Conservation (phyloP, 2,113 vertebrate genomes). For the Grammomys surdaster region DNA sequence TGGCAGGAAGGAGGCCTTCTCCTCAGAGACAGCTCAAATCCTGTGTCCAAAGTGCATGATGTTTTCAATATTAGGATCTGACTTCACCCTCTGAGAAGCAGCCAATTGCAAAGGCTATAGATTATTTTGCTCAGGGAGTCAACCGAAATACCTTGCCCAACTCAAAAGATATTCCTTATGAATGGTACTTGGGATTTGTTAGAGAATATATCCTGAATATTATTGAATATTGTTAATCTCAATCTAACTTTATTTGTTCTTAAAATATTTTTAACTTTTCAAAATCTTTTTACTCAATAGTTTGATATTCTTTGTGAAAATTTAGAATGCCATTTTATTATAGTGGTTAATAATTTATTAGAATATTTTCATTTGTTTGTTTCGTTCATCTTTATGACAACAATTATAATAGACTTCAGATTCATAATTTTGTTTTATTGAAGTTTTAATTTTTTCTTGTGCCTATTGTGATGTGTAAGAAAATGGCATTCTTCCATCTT, state of each 20-base stretch:
- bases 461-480: not conserved
- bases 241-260: not conserved
- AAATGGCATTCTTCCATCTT: not conserved
- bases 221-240: not conserved
- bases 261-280: not conserved
- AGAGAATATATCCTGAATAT: not conserved
- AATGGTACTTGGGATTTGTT: not conserved
- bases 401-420: not conserved
- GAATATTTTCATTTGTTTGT: not conserved
- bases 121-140: not conserved
- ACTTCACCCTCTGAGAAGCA: not conserved
- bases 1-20: not conserved
- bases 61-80: not conserved
- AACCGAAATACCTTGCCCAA: not conserved
- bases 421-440: not conserved
- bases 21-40: not conserved
- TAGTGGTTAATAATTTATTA: not conserved
- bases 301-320: not conserved
- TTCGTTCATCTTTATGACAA: not conserved
- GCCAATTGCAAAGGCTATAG: not conserved
- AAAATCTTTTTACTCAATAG: not conserved
- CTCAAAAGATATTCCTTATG: not conserved
- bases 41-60: not conserved
- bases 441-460: not conserved
- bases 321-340: not conserved